Conservation (phyloP, 2,113 vertebrate species). For the Entelurus aequoreus region DNA sequence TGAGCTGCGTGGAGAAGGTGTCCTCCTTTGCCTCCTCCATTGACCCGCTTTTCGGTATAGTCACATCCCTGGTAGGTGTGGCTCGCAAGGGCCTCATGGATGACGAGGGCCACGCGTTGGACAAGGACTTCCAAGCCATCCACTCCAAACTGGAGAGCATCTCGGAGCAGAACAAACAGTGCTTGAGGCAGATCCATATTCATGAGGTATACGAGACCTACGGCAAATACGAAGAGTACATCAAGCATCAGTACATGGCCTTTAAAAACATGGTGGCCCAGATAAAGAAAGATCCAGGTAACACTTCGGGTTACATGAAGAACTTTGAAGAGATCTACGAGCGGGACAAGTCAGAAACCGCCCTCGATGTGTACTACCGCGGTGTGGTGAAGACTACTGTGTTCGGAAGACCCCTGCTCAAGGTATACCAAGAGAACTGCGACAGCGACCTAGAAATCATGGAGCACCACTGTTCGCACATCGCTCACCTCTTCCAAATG, state of each 20-base stretch:
- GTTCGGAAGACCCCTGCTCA: constrained; percentile 65
- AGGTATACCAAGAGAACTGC: constrained; percentile 69
- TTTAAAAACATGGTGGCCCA: constrained; percentile 66
- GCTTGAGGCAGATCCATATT: constrained; percentile 64
- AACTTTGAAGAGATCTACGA: constrained; percentile 65
- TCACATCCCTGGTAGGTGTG: constrained; percentile 70
- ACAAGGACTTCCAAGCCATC: constrained; percentile 66
- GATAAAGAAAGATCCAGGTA: constrained; percentile 59
- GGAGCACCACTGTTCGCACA: constrained; percentile 69
- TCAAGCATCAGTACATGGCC: constrained; percentile 73
- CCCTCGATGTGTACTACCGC: constrained; percentile 67
- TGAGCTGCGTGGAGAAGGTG: constrained; percentile 71
- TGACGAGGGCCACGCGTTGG: constrained; percentile 53
- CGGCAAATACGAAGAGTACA: constrained; percentile 70
- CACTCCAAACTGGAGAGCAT: constrained; percentile 65
- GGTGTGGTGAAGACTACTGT: constrained; percentile 54
- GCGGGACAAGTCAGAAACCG: constrained; percentile 59
- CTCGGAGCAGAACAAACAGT: constrained; percentile 65
- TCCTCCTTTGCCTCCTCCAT: constrained; percentile 74
- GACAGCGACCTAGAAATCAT: constrained; percentile 54
- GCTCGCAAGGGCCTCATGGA: constrained; percentile 64
- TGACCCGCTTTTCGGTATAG: constrained; percentile 72
- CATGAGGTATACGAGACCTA: constrained; percentile 71
- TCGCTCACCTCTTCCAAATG: constrained; percentile 72
- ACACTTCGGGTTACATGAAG: constrained; percentile 39